Conservation (phyloP, 1,140 invertebrate genomes). For the Drosophila truncata region DNA sequence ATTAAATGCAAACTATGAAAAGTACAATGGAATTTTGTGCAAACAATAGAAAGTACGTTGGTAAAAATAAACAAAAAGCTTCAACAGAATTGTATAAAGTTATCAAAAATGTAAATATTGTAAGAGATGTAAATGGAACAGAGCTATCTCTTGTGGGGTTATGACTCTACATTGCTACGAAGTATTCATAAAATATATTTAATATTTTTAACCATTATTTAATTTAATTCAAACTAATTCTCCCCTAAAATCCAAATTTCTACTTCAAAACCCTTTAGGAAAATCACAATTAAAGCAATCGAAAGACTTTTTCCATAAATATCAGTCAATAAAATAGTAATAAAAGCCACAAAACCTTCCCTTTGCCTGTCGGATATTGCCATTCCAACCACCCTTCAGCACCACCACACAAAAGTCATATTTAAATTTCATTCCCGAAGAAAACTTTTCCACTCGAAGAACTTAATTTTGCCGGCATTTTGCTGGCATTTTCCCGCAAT, state of each 20-base stretch:
- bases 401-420: constrained; percentile 25
- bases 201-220: background rate
- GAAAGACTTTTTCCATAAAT: constrained; percentile 22
- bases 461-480: constrained; percentile 31
- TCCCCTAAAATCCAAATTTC: background rate
- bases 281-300: constrained; percentile 8
- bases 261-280: background rate
- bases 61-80: background rate
- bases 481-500: constrained; percentile 25
- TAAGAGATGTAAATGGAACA: background rate
- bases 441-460: constrained; percentile 48
- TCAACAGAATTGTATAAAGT: background rate
- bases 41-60: background rate
- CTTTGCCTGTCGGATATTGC: background rate
- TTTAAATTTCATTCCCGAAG: constrained; percentile 22
- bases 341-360: constrained; percentile 9
- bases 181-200: background rate
- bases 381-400: background rate
- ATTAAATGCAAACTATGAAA: background rate
- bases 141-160: background rate
- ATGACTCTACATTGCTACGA: background rate
- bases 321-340: constrained; percentile 35
- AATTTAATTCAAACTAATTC: background rate
- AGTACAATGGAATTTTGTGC: background rate
- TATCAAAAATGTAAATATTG: background rate